Percentiles rank a stretch among this genome's conserved stretches.
These are phyloP conservation scores for Oophaga pumilio DNA, from an alignment of 2,113 vertebrate species.

Conservation along the genomic window DNA sequence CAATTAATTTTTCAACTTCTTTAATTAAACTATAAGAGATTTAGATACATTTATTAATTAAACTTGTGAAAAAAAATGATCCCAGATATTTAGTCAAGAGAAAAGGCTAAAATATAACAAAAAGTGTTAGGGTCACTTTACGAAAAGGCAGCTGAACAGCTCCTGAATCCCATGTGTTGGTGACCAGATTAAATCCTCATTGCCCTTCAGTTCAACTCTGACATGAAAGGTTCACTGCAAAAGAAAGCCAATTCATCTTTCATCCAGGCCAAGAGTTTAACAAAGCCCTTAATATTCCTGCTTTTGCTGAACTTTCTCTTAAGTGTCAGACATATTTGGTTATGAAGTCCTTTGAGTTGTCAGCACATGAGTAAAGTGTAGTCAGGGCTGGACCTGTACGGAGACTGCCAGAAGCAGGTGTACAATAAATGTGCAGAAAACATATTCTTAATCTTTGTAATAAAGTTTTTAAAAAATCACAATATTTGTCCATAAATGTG, in stretches of 20 bases:
- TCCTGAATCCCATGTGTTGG: not conserved
- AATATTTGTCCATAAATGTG: too few species aligned
- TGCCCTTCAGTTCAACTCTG: slow-evolving; percentile 43
- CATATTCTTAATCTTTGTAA: too few species aligned
- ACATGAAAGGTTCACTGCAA: slow-evolving; percentile 45
- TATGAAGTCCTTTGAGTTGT: not conserved
- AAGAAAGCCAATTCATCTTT: slow-evolving; percentile 46
- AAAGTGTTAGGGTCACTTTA: not conserved
- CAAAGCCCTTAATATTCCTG: slow-evolving; percentile 27
- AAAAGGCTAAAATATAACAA: not conserved
- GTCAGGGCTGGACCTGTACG: too few species aligned
- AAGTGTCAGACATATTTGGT: not conserved
- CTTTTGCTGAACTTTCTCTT: slow-evolving; percentile 16
- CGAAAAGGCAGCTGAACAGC: not conserved
- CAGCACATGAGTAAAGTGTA: not conserved
- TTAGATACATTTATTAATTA: too few species aligned
- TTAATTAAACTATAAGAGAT: not conserved
- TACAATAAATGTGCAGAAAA: too few species aligned
- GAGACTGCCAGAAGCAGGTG: too few species aligned
- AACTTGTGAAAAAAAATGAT: not conserved
- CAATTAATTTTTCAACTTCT: not conserved
- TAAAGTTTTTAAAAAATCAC: too few species aligned
- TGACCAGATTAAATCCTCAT: slow-evolving; percentile 4
- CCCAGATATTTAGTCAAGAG: not conserved
- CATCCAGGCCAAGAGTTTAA: slow-evolving; percentile 22